Base-by-base conservation (phyloP, 2,113 vertebrate genomes). In the Vicugna pacos region DNA sequence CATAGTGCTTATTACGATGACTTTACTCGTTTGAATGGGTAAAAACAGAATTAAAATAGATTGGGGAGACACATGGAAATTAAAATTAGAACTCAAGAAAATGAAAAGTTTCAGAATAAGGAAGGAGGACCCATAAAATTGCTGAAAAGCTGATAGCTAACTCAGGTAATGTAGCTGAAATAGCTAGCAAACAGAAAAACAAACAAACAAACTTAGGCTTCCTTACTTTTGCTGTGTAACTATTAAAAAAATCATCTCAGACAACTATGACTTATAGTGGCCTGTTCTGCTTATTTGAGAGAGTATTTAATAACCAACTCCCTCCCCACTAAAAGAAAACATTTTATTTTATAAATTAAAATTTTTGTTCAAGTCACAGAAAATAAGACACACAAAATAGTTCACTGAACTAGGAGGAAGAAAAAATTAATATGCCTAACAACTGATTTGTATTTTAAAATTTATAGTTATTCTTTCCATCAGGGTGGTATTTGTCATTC, bases 301-400 rank as follows among this genome's bases (percentile, higher is more conserved):
- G 14, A 56, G 42, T 85, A 42, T 32, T 72, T 2, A 52, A 26
- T 77, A 81, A 72, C 8, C 32, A 85, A 62, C 20, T 35, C 50
- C 32, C 8, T 19, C 10, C 24, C 20, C 6, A 8, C 50, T 28
- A 26, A 26, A 75, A 75, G 38, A 58, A 42, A 50, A 16, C 30
- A 52, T 42, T 97, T 90, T 86, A 73, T 82, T 69, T 67, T 86
- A 50, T 32, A 76, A 46, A 86, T 56, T 85, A 64, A 86, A 84
- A 64, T 24, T 79, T 81, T 60, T 42, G 38, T 73, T 91, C 24
- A 54, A 89, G 26, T 89, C 42, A 72, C 5, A 87, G 30, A 8
- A 96, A 80, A 17, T 42, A 89, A 70, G 8, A 14, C 48, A 92
- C 30, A 77, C 1, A 67, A 75, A 70, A 56, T 28, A 76, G 26